Evolutionary conservation across 2,888 invertebrate species (phyloP), one percentile per base, ranked within the genome.

Genomic region (Scaptomyza reducta): DNA sequence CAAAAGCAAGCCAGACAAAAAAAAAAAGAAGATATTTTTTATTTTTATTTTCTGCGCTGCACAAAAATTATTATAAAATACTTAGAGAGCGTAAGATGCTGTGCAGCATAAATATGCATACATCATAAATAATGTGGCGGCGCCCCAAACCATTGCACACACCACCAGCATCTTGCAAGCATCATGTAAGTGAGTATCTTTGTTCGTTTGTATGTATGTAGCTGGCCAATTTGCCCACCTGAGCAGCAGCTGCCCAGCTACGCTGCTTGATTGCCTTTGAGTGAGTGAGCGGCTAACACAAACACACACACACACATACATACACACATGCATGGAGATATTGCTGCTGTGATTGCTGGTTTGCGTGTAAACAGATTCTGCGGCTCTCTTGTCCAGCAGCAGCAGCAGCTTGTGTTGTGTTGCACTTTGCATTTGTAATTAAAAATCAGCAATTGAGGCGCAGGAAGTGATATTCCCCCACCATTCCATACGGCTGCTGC

Each of bases 351-450:
- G 82, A 82, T 82, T 82, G 82, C 82, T 71, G 68, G 82, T 83
- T 83, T 83, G 82, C 82, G 82, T 83, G 82, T 77, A 79, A 82
- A 82, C 82, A 81, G 85, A 85, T 75, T 70, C 77, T 76, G 35
- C 63, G 46, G 16, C 40, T 16, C 70, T 45, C 46, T 49, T 16
- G 22, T 53, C 22, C 22, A 22, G 4, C 51, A 45, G 53, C 71
- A n/a, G n/a, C n/a, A n/a, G n/a, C n/a, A n/a, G n/a, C n/a, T 33
- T 33, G 33, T 33, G 33, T 13, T 31, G 33, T 67, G 58, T 40
- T 79, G 79, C 86, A 82, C 77, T 83, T 83, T 83, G 82, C 82
- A 83, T 83, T 83, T 82, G 82, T 83, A 83, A 83, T 83, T 85
- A 83, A 83, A 85, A 83, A 85, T 83, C 82, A 77, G 86, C 86